Evolutionary conservation across 2,797 vertebrate species (phyloP), one percentile per base, ranked within the genome.

Genomic region (Megaceryle alcyon): DNA sequence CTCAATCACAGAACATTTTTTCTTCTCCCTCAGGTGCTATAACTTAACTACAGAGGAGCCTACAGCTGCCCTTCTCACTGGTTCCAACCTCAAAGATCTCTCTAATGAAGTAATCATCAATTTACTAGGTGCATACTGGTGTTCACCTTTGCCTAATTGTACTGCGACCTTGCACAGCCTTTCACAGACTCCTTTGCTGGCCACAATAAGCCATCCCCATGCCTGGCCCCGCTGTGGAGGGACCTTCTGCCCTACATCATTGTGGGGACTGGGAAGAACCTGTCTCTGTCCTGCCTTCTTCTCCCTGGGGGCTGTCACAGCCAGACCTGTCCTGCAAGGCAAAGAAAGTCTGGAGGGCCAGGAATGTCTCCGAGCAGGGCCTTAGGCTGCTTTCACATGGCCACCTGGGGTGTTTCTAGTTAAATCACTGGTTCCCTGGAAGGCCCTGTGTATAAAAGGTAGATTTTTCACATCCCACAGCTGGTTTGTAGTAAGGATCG

Each of bases 301-400:
- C 35, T 56, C 13, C 28, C 8, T 1, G 6, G 41, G 33, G 31
- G 13, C 20, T 89, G 28, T 41, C 2, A 8, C 25, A 54, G 28
- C 43, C 73, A 53, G 44, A 11, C 19, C n/a, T 28, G n/a, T 26
- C 20, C 26, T n/a, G 16, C 7, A 41, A 69, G 10, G n/a, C 19
- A 46, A 39, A 26, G 14, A 22, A 35, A n/a, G 13, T 14, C 29
- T 35, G 48, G 39, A 28, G 17, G 22, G 4, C 29, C 14, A 29
- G n/a, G 28, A 0, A 0, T 1, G 1, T 5, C 35, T 20, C 56
- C 17, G 21, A 22, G 41, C 0, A 0, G 41, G 37, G 28, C 4
- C 61, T 31, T 23, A 10, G 81, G 46, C 31, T 78, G 21, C 12
- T 37, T 14, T 20, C 35, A 7, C 6, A 0, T 1, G 22, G 51